These are phyloP conservation scores for silkworm (Bombyx mori) DNA, from an alignment of 1,140 invertebrate genomes.

Conservation along the genomic window DNA sequence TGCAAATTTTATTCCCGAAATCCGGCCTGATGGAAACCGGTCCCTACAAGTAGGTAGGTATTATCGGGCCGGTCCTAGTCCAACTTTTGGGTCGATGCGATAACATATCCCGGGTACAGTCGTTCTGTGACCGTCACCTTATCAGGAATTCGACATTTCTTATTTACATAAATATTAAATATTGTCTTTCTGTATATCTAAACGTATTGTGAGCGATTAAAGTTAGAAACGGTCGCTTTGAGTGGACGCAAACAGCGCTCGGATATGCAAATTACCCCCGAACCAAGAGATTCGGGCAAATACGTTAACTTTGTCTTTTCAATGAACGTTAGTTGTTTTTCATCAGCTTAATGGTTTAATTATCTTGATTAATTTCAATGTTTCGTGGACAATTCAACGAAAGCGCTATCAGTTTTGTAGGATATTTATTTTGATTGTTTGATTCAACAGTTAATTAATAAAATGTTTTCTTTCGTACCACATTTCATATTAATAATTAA, in stretches of 20 bases:
- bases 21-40: constrained; percentile 52
- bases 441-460: too few relatives aligned
- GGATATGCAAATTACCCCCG: neutral
- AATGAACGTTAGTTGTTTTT: neutral
- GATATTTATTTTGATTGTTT: too few relatives aligned
- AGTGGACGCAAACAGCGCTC: neutral
- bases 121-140: constrained; percentile 29
- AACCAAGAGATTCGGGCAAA: neutral
- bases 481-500: too few relatives aligned
- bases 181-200: too few relatives aligned
- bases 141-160: constrained; percentile 8
- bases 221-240: neutral
- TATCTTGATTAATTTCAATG: too few relatives aligned
- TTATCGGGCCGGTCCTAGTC: constrained; percentile 30
- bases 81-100: constrained; percentile 58
- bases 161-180: too few relatives aligned
- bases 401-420: too few relatives aligned
- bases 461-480: too few relatives aligned
- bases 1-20: constrained; percentile 60
- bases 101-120: constrained; percentile 33
- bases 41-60: constrained; percentile 32
- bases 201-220: neutral
- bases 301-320: constrained; percentile 3
- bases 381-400: too few relatives aligned
- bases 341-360: too few relatives aligned